Evolutionary conservation across 2,888 invertebrate species (phyloP), one percentile per base, ranked within the genome.

Genomic region (Ormyrus pomaceus): DNA sequence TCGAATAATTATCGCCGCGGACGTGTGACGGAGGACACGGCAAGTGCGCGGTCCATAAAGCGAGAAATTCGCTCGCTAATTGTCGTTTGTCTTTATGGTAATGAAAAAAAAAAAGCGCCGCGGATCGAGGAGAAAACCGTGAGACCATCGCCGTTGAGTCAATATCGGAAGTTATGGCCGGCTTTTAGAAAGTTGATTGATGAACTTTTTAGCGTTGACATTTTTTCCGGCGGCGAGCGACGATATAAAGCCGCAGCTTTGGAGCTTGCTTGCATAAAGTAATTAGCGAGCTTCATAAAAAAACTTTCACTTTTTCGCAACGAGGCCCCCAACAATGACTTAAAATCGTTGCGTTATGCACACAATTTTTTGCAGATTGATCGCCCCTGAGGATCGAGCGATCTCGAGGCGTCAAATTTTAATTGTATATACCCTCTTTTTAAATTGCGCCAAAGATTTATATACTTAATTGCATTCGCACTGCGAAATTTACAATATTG

Each of bases 21-120:
- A 34, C 34, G 34, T 34, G 34, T 34, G 34, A 34, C 34, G 34
- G 34, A 34, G 34, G 4, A 19, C 19, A 4, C 4, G 34, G 34
- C 61, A 61, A 61, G 7, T 7, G 19, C 9, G 4, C 11, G 59
- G 10, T 34, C 6, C 19, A 0, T 6, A 6, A 61, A 1, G 46
- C 62, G 62, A 62, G 76, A 83, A 80, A 81, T 79, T 82, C 55
- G 69, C 19, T 51, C n/a, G 68, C 59, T 8, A 55, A 13, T 53
- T 66, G 10, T 34, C 1, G 1, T 34, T 1, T 34, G 34, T 34
- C 34, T 34, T 34, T 64, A 46, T 46, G 11, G 46, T 6, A 46
- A 34, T 2, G 7, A n/a, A 61, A 13, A 9, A 7, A 7, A 61
- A 13, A 9, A 8, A 8, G 10, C 6, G 10, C 61, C 0, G 5